Percentiles rank a stretch among this genome's conserved stretches.
These are phyloP conservation scores for Tiphia femorata DNA, from an alignment of 2,888 invertebrate species.

Conservation along the genomic window DNA sequence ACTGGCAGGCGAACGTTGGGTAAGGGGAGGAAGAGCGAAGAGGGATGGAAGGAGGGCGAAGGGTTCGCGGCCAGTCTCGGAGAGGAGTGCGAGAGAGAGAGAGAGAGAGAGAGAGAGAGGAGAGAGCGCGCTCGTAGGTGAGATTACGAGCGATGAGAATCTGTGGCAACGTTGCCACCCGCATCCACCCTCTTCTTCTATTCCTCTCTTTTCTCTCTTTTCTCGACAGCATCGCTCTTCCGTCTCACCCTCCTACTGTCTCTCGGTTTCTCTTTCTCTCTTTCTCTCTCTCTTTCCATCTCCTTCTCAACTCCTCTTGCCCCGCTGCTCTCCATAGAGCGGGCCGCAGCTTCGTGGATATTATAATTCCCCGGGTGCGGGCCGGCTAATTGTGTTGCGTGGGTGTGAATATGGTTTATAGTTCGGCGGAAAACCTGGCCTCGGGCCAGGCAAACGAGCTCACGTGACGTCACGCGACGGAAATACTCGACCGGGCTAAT, in stretches of 20 bases:
- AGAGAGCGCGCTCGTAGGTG: constrained; percentile 22
- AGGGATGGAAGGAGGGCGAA: constrained; percentile 4
- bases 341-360: constrained; percentile 40
- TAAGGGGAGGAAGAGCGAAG: background rate
- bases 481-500: constrained; percentile 66
- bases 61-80: too few relatives aligned
- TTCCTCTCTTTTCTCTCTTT: too few relatives aligned
- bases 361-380: constrained; percentile 61
- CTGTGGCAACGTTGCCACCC: constrained; percentile 32
- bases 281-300: background rate
- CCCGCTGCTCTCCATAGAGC: background rate
- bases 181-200: constrained; percentile 1
- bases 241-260: background rate
- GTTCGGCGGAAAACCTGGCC: constrained; percentile 66
- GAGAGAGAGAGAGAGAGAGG: constrained; percentile 2
- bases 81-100: background rate
- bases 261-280: background rate
- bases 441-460: constrained; percentile 65
- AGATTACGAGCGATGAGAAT: constrained; percentile 30
- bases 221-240: background rate
- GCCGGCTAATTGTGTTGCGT: constrained; percentile 66
- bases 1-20: background rate
- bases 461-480: constrained; percentile 67
- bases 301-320: background rate
- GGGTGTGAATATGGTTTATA: constrained; percentile 68